These are phyloP conservation scores for Zelostemma sp. DNA, from an alignment of 1,140 invertebrate genomes.

Conservation along the genomic window DNA sequence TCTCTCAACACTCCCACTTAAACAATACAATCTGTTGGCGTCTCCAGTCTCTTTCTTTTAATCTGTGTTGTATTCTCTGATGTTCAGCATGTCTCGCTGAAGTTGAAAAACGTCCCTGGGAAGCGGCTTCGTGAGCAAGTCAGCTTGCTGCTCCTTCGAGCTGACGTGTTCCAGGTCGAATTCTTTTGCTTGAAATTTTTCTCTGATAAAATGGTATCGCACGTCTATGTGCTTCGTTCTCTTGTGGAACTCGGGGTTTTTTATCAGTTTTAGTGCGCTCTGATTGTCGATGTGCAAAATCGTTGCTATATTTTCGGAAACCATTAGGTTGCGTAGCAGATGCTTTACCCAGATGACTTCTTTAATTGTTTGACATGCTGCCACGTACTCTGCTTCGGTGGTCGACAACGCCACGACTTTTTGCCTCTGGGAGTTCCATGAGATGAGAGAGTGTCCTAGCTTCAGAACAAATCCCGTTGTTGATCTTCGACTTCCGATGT, in stretches of 20 bases:
- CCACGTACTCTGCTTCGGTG: constrained; percentile 47
- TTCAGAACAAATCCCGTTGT: constrained; percentile 37
- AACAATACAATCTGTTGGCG: not conserved
- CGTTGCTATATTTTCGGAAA: not conserved
- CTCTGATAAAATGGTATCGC: constrained; percentile 42
- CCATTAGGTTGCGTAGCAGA: constrained; percentile 28
- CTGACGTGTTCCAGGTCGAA: constrained; percentile 33
- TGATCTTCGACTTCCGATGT: constrained; percentile 36
- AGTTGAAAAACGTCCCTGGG: constrained; percentile 9
- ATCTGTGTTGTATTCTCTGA: not conserved
- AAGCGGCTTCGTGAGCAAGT: constrained; percentile 16
- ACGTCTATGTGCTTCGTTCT: constrained; percentile 54
- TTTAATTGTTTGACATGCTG: constrained; percentile 26
- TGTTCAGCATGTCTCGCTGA: not conserved
- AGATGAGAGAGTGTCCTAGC: constrained; percentile 21
- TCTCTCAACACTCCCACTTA: too few relatives aligned
- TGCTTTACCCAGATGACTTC: constrained; percentile 49
- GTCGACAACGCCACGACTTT: constrained; percentile 38
- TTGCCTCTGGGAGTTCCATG: constrained; percentile 44
- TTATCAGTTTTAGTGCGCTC: constrained; percentile 33
- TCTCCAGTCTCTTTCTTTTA: not conserved
- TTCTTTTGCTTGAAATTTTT: constrained; percentile 24
- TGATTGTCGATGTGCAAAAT: constrained; percentile 34
- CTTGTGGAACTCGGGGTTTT: constrained; percentile 37
- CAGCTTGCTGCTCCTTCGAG: constrained; percentile 10